phyloP scores from a whole-genome alignment of 2,888 invertebrate species.

The Hyppa rectilinea region DNA sequence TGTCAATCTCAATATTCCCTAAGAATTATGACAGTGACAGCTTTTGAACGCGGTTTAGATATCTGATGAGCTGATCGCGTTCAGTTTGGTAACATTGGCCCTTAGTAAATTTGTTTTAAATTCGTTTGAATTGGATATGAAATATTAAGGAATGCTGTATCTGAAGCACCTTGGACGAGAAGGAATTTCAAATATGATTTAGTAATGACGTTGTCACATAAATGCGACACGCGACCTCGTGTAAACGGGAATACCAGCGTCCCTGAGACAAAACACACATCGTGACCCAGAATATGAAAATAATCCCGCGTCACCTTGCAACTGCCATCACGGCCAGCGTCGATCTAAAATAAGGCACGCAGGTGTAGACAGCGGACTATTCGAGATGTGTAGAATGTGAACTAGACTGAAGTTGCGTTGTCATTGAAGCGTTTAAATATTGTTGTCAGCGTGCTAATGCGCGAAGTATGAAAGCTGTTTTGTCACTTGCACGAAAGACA shows the following conservation, averaged over 20 bases:
- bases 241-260: conserved; percentile 77
- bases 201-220: conserved; percentile 67
- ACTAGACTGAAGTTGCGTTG: conserved; percentile 62
- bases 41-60: too few species aligned
- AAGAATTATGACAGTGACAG: too few species aligned
- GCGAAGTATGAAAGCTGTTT: conserved; percentile 71
- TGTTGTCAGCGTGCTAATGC: conserved; percentile 72
- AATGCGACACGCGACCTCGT: conserved; percentile 72
- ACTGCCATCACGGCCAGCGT: conserved; percentile 82
- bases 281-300: conserved; percentile 89
- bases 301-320: conserved; percentile 88
- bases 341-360: conserved; percentile 86
- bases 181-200: conserved; percentile 61
- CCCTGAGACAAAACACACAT: conserved; percentile 86
- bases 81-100: too few species aligned
- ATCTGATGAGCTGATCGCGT: too few species aligned
- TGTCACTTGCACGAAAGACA: conserved; percentile 37
- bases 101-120: conserved; percentile 17
- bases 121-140: conserved; percentile 2
- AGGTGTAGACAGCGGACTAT: conserved; percentile 82
- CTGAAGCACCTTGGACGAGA: conserved; percentile 40
- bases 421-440: conserved; percentile 64
- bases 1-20: too few species aligned
- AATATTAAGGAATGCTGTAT: conserved; percentile 26
- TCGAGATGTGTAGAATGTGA: conserved; percentile 77